phyloP scores from a whole-genome alignment of 2,888 invertebrate species.

The Beris morrisii region DNA sequence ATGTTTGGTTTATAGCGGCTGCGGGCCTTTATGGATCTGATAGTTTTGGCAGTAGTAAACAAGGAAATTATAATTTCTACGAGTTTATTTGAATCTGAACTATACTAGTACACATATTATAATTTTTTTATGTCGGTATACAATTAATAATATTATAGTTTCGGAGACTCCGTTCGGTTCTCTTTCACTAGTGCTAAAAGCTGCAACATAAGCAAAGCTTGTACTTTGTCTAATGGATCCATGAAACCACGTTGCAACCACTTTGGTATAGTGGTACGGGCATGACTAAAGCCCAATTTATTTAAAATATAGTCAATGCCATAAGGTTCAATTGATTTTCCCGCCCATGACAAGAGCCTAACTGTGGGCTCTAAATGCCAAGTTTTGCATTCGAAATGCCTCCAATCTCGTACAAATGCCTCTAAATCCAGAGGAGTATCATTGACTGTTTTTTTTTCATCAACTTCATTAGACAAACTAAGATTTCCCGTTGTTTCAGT shows the following conservation, averaged over 20 bases:
- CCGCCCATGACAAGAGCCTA: constrained; percentile 83
- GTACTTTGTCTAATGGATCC: constrained; percentile 93
- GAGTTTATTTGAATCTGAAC: too few species aligned
- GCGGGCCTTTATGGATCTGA: too few species aligned
- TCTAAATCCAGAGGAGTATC: constrained; percentile 57
- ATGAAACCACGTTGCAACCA: constrained; percentile 98
- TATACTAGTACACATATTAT: too few species aligned
- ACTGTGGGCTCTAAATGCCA: constrained; percentile 97
- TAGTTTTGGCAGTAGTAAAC: too few species aligned
- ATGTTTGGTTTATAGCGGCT: too few species aligned
- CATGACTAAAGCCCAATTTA: constrained; percentile 96
- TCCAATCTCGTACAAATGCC: constrained; percentile 79
- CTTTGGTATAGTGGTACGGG: constrained; percentile 97
- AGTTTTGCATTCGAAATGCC: constrained; percentile 88
- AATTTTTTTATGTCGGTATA: not conserved
- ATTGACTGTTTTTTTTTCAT: constrained; percentile 28
- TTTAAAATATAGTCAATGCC: constrained; percentile 98
- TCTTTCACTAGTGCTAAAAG: constrained; percentile 66
- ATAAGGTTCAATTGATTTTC: constrained; percentile 96
- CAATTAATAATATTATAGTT: constrained; percentile 12
- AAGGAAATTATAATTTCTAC: too few species aligned
- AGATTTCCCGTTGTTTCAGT: not conserved
- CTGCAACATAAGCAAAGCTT: constrained; percentile 75
- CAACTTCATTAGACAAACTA: constrained; percentile 27
- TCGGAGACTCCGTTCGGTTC: constrained; percentile 45